Evolutionary conservation across 2,888 invertebrate species (phyloP), one percentile per base, ranked within the genome.

Genomic region (Temnothorax unifasciatus): DNA sequence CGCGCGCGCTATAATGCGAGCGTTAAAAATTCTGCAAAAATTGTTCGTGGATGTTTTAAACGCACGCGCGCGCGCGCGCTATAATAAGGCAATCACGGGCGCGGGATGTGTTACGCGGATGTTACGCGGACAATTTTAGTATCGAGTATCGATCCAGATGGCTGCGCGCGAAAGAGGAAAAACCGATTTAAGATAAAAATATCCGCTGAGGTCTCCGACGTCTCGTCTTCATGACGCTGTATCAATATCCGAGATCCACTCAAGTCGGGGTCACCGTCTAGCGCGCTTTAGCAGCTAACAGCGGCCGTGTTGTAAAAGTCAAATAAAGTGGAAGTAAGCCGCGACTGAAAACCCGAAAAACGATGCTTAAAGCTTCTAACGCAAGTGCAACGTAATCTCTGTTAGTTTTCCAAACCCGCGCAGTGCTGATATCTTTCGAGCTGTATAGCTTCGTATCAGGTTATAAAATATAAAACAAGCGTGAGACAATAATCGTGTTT

Each of bases 91-190:
- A 52, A 63, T 76, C 50, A 50, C 38, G 38, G 15, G 21, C 9
- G 38, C 13, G 41, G 29, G 47, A 25, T 18, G 38, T 73, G 21
- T 81, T 79, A 79, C 74, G 79, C 44, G 44, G 79, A 57, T 73
- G 44, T 79, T 74, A 81, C 74, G 47, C 13, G 75, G 47, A 73
- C 74, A 81, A 64, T 81, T 81, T 81, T 74, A 81, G 79, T 59
- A 74, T 74, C 74, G 75, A 47, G 47, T 74, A 79, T 79, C 57
- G 79, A 79, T 74, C 25, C 34, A 41, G 57, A 15, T 18, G 59
- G 59, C 18, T 47, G 74, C 18, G 79, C 18, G 79, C 59, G 74
- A 59, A 59, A 59, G 79, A 79, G 59, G 79, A 73, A 79, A 73
- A 73, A 61, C 21, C 74, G 74, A 79, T 73, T 79, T 74, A 21